Base-by-base conservation (phyloP, 2,888 invertebrate genomes). In the Pyrgus malvae region DNA sequence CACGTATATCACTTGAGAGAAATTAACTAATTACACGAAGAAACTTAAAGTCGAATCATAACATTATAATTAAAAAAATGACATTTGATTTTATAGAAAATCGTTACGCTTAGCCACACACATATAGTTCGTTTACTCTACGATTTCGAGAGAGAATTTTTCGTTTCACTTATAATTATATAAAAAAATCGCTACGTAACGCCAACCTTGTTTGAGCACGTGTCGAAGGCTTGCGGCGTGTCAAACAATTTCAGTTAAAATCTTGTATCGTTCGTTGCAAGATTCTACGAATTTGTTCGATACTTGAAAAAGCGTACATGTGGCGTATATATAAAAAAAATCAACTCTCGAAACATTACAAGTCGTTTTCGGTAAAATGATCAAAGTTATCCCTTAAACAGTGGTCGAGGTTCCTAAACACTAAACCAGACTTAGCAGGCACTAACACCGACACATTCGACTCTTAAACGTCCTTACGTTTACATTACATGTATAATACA, bases 1-100 rank as follows among this genome's bases (percentile, higher is more conserved):
- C 78, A 80, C 72, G n/a, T 81, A 82, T 86, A 89, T 90, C 89
- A 88, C 89, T 86, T 84, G 82, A 82, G 78, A 83, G 73, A 81
- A 82, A 44, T 78, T 74, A 85, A 82, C 80, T 82, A 82, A 77
- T 78, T 81, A 83, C 75, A 74, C 72, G 62, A 71, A 50, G 49
- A 62, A 63, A 67, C 63, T 65, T 68, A 70, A 62, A 27, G 55
- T 64, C 62, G 59, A 63, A 59, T 68, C 74, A 69, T 69, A 69
- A 72, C 77, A 76, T 70, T 71, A 76, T 64, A 69, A 72, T 68
- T 64, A 65, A 69, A 71, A 70, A 72, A 71, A 74, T 66, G 56
- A 63, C 63, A 60, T 74, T 77, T 78, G 76, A 72, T 78, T 80
- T 75, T 80, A 84, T 88, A 90, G 81, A 89, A 89, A 83, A 67